Evolutionary conservation across 2,797 vertebrate species (phyloP).

Genomic region (Poeciliopsis gracilis): DNA sequence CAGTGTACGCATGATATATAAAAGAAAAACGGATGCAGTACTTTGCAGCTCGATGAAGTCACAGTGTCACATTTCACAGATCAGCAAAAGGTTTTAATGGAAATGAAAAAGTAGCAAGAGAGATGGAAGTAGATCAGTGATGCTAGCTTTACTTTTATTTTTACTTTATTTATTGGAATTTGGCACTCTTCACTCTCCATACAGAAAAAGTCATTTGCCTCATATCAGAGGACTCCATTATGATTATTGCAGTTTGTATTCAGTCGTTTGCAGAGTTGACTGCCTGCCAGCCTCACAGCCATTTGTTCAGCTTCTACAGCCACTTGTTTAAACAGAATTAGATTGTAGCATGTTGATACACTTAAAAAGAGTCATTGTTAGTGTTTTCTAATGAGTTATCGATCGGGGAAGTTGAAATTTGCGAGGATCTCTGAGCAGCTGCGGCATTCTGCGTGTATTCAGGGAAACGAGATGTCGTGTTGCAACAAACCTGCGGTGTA

Average conservation of each 20-base stretch:
- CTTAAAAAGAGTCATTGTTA: not conserved
- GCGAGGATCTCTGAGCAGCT: conserved; percentile 5
- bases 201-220: not conserved
- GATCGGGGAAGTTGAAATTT: conserved; percentile 4
- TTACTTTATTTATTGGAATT: not conserved
- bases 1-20: no score
- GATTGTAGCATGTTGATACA: conserved; percentile 14
- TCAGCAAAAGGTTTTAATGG: no score
- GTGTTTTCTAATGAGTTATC: conserved; percentile 17
- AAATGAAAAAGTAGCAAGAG: no score
- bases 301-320: not conserved
- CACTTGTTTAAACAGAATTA: not conserved
- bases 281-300: not conserved
- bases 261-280: not conserved
- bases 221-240: not conserved
- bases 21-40: no score
- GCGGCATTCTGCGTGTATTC: not conserved
- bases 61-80: no score
- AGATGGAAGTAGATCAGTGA: no score
- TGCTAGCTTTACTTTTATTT: no score
- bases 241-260: not conserved
- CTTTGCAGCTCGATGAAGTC: no score
- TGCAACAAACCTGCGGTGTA: not conserved
- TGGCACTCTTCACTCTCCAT: not conserved
- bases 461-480: not conserved